phyloP scores from a whole-genome alignment of 37 sponge, comb jelly and placozoan species.

The Bolinopsis microptera region DNA sequence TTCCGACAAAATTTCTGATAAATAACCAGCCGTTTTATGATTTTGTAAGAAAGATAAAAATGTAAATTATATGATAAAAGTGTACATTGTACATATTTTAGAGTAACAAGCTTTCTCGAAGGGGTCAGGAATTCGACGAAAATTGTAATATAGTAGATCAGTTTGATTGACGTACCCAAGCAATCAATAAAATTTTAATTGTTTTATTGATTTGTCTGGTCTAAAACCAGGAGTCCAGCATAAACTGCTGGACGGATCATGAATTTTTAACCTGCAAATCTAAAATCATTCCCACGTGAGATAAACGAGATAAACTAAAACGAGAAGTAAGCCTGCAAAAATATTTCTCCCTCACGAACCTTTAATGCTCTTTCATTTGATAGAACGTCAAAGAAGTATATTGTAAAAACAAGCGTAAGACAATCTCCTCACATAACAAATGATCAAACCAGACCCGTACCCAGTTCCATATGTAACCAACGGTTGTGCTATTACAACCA shows the following conservation, averaged over 20 bases:
- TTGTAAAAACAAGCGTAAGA: background rate
- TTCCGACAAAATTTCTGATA: too few species aligned
- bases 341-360: background rate
- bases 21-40: too few species aligned
- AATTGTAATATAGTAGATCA: too few species aligned
- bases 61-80: background rate
- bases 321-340: background rate
- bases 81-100: background rate
- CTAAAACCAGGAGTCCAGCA: background rate
- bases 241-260: background rate
- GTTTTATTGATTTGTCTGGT: background rate
- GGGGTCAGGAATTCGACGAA: background rate
- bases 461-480: background rate
- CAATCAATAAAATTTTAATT: background rate
- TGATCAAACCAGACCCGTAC: background rate
- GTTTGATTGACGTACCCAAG: background rate
- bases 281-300: background rate
- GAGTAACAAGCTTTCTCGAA: background rate
- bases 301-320: background rate
- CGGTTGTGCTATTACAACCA: too few species aligned
- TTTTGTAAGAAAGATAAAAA: background rate
- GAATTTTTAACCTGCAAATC: background rate
- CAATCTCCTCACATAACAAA: background rate
- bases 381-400: background rate
- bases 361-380: background rate